phyloP scores from a whole-genome alignment of 2,888 invertebrate genomes.

The Nephrotoma guestfalica region DNA sequence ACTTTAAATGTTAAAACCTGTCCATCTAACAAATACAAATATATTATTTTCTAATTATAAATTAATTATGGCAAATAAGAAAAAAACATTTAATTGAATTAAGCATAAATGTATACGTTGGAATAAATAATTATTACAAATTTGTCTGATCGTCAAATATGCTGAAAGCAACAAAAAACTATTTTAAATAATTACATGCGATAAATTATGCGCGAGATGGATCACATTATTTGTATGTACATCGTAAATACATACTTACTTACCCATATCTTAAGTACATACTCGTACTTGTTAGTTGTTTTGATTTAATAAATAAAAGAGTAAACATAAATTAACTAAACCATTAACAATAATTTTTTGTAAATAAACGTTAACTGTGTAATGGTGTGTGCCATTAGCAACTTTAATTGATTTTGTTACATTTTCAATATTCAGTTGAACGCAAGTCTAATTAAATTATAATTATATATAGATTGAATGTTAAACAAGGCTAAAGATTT shows the following conservation, averaged over 20 bases:
- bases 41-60: not conserved
- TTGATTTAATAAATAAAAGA: too few relatives aligned
- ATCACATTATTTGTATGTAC: not conserved
- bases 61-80: not conserved
- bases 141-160: not conserved
- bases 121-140: not conserved
- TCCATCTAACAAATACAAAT: not conserved
- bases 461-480: not conserved
- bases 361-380: not conserved
- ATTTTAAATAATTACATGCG: not conserved
- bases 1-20: not conserved
- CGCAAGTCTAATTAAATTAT: not conserved
- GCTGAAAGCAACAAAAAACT: not conserved
- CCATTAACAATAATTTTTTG: too few relatives aligned
- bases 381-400: not conserved
- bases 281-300: too few relatives aligned
- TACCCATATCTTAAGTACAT: too few relatives aligned
- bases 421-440: not conserved
- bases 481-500: not conserved
- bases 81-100: not conserved
- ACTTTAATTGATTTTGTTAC: not conserved
- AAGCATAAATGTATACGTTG: not conserved
- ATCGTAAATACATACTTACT: too few relatives aligned
- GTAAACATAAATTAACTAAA: too few relatives aligned
- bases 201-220: not conserved